Base-by-base conservation (phyloP, 2,797 vertebrate genomes). In the Dallia pectoralis region DNA sequence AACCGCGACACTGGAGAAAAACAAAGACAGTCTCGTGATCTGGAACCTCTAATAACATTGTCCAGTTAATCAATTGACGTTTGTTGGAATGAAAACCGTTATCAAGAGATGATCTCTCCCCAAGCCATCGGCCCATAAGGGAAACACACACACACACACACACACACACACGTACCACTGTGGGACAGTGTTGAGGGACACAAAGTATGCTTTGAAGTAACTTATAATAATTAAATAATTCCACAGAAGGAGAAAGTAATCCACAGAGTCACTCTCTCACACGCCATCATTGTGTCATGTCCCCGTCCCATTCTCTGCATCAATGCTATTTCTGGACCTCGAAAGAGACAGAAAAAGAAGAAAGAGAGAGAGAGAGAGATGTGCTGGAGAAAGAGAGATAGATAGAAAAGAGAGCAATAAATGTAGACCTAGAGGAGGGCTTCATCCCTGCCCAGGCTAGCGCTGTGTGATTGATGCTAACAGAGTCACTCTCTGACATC, bases 1-100 rank as follows among this genome's bases (percentile, higher is more conserved):
- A 95, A 95, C 18, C 94, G 89, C 0, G 95, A 95, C 67, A 94
- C 95, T 95, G 91, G 2, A 66, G 67, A 12, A 27, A 12, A 44
- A 44, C 40, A 44, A 44, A 44, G 40, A 44, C 40, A 2, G 9
- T 14, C 12, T 44, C 12, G 40, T 9, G 14, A 44, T 44, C 11
- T 12, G 40, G 40, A 44, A 44, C 40, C 40, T 44, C 7, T 11
- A 12, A 44, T 44, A 14, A 44, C 40, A 11, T 44, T 44, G 12
- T 44, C 14, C 40, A 11, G 40, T 3, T 12, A 2, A 12, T 44
- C 40, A 44, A 44, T 2, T 12, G 12, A 14, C 40, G 2, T 44
- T 44, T 14, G 40, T 44, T 2, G 40, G 8, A n/a, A 74, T 19
- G 19, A 27, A 25, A 72, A 12, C 12, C 36, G 48, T 32, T 22